Percentiles rank a stretch among this genome's conserved stretches.
These are phyloP conservation scores for Trididemnum nubilum DNA, from an alignment of 23 tunicate species.

Conservation along the genomic window DNA sequence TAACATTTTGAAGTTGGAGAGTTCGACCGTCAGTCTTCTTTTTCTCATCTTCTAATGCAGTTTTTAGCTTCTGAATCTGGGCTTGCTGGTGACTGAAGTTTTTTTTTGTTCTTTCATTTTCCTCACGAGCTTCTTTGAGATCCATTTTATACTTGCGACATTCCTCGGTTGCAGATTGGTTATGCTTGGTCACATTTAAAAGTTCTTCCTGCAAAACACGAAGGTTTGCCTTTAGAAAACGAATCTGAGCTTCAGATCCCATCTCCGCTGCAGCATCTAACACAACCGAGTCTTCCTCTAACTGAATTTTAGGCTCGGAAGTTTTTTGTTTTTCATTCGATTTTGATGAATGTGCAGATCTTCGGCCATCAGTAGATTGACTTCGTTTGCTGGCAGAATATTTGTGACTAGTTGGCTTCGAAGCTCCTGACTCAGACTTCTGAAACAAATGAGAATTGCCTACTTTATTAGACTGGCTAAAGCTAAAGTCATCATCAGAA, in stretches of 20 bases:
- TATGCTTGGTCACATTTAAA: constrained; percentile 7
- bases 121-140: constrained; percentile 58
- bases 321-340: background rate
- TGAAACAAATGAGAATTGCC: background rate
- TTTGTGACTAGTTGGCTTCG: background rate
- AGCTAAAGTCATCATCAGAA: constrained; percentile 22
- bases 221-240: constrained; percentile 80
- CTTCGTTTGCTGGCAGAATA: background rate
- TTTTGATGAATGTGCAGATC: background rate
- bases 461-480: background rate
- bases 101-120: constrained; percentile 50
- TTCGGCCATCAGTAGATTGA: too few species aligned
- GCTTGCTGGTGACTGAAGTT: constrained; percentile 47
- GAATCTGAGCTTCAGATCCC: constrained; percentile 89
- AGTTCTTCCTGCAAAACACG: constrained; percentile 83
- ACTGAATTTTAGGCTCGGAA: background rate
- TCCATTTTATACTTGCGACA: constrained; percentile 9
- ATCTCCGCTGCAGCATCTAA: constrained; percentile 77
- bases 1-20: constrained; percentile 51
- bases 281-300: constrained; percentile 40
- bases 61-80: constrained; percentile 64
- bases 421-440: background rate
- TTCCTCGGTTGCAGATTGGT: constrained; percentile 17
- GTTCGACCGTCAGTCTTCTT: constrained; percentile 45
- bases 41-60: constrained; percentile 62